Conservation (phyloP, 2,113 vertebrate genomes). For the Brachyhypopomus occidentalis region DNA sequence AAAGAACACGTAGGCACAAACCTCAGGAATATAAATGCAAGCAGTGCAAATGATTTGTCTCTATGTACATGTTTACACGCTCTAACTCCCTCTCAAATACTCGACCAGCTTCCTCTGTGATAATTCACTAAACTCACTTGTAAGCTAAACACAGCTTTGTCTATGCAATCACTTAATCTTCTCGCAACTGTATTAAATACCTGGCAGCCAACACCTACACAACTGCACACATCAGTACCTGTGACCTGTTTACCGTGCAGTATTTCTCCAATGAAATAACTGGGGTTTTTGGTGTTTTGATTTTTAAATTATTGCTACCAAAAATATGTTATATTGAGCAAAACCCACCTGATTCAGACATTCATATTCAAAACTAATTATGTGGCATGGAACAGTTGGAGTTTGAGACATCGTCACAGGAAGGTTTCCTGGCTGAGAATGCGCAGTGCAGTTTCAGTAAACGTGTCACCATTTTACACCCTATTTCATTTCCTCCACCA, state of each 20-base stretch:
- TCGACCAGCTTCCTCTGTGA: slow-evolving; percentile 36
- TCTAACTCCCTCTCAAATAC: slow-evolving; percentile 34
- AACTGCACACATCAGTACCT: slow-evolving; percentile 26
- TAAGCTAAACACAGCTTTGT: slow-evolving; percentile 54
- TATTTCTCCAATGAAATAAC: neutral
- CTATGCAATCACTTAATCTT: slow-evolving; percentile 53
- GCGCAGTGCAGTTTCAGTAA: neutral
- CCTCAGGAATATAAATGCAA: slow-evolving; percentile 12
- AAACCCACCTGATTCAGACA: neutral
- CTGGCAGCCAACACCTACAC: slow-evolving; percentile 40
- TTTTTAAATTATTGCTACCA: neutral
- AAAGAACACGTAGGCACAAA: slow-evolving; percentile 16
- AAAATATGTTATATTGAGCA: neutral
- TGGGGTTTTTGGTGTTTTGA: neutral
- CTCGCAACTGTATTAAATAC: slow-evolving; percentile 51
- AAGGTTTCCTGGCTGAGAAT: neutral
- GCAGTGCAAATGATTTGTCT: slow-evolving; percentile 24
- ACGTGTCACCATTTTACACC: neutral
- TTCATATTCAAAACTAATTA: neutral
- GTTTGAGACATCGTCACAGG: neutral
- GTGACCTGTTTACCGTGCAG: slow-evolving; percentile 11
- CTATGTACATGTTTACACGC: slow-evolving; percentile 10
- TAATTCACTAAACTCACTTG: slow-evolving; percentile 45
- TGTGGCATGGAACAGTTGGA: neutral
- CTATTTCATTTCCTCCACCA: neutral